phyloP scores from a whole-genome alignment of 2,113 vertebrate genomes.

The Callorhinus ursinus region DNA sequence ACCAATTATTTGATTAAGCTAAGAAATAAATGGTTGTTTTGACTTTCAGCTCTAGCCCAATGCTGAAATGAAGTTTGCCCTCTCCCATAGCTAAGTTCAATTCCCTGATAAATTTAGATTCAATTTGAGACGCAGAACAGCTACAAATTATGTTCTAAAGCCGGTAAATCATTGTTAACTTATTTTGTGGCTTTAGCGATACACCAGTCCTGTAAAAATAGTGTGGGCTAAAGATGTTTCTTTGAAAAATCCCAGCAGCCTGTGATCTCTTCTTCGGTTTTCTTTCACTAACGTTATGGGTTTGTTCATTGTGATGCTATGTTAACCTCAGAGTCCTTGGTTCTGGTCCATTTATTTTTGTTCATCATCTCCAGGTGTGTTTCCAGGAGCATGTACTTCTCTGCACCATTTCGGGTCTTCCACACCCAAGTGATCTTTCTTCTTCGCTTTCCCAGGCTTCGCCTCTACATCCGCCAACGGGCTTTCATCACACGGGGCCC shows the following conservation, averaged over 20 bases:
- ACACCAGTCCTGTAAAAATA: not conserved
- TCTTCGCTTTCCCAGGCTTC: not conserved
- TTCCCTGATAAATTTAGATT: slow-evolving; percentile 47
- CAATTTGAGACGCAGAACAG: slow-evolving; percentile 25
- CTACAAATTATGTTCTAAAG: slow-evolving; percentile 32
- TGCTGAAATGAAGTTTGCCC: slow-evolving; percentile 27
- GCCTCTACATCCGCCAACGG: not conserved
- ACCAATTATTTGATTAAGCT: slow-evolving; percentile 46
- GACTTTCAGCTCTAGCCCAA: not conserved
- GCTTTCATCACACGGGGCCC: not conserved
- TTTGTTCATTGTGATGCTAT: not conserved
- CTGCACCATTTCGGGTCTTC: not conserved
- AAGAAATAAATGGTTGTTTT: slow-evolving; percentile 57
- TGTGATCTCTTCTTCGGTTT: not conserved
- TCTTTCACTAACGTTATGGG: not conserved
- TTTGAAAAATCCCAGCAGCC: not conserved
- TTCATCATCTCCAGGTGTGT: not conserved
- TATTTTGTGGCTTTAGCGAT: not conserved
- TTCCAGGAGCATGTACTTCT: not conserved
- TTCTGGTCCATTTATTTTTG: not conserved
- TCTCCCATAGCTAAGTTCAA: slow-evolving; percentile 19
- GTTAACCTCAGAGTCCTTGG: not conserved
- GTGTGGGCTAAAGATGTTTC: not conserved
- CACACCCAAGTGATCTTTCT: not conserved
- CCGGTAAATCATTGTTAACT: not conserved